Evolutionary conservation across 1,140 invertebrate genomes (phyloP).

Genomic region (Diprion similis): DNA sequence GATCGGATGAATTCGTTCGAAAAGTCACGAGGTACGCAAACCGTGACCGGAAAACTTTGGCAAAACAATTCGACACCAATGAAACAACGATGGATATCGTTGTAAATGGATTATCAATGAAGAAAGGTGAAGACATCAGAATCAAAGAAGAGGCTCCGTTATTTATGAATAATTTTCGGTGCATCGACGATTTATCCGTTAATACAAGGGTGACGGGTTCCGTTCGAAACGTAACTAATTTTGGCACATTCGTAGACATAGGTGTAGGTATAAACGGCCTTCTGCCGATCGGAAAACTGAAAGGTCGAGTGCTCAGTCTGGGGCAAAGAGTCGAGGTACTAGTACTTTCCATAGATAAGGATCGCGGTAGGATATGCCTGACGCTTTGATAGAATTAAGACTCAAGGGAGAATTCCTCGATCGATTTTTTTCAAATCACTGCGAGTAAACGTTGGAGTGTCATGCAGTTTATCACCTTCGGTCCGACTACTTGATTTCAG

Average conservation of each 20-base stretch:
- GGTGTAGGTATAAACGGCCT: slow-evolving; percentile 81
- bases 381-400: slow-evolving; percentile 34
- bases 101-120: slow-evolving; percentile 68
- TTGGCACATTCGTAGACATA: slow-evolving; percentile 91
- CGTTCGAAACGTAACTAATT: slow-evolving; percentile 85
- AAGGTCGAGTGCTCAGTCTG: slow-evolving; percentile 66
- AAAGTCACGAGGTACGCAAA: slow-evolving; percentile 45
- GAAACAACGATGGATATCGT: slow-evolving; percentile 70
- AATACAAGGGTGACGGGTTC: slow-evolving; percentile 69
- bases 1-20: slow-evolving; percentile 59
- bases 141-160: slow-evolving; percentile 68
- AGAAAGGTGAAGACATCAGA: slow-evolving; percentile 73
- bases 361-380: slow-evolving; percentile 62
- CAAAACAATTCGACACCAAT: slow-evolving; percentile 58
- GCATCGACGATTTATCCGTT: slow-evolving; percentile 66
- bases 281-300: slow-evolving; percentile 73
- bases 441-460: too few species aligned
- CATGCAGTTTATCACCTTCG: too few species aligned
- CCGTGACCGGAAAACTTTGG: slow-evolving; percentile 42
- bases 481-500: too few species aligned
- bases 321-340: slow-evolving; percentile 75
- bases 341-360: slow-evolving; percentile 65
- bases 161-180: slow-evolving; percentile 70
- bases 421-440: too few species aligned
- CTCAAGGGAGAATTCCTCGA: too few species aligned